phyloP scores from a whole-genome alignment of 2,797 vertebrate species.

The Heterohyrax brucei region DNA sequence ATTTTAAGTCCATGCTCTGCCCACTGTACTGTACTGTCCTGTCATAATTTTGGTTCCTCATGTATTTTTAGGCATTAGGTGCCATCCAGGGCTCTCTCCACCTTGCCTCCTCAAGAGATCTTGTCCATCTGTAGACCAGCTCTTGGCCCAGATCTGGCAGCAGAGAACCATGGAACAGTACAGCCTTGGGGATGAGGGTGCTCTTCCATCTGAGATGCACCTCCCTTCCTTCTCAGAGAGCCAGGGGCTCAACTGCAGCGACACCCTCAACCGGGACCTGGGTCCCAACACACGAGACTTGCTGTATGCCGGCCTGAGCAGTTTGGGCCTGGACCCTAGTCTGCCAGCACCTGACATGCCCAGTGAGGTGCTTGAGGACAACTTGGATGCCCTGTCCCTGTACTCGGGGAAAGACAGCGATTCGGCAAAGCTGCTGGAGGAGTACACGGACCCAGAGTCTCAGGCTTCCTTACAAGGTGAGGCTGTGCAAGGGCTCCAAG shows the following conservation, averaged over 20 bases:
- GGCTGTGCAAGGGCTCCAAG: background rate
- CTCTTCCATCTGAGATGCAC: slow-evolving; percentile 82
- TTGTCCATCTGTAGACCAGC: background rate
- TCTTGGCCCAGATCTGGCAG: slow-evolving; percentile 40
- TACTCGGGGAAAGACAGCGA: slow-evolving; percentile 80
- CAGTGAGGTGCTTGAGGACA: slow-evolving; percentile 80
- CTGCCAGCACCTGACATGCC: slow-evolving; percentile 68
- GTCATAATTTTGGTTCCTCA: background rate
- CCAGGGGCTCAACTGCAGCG: slow-evolving; percentile 78
- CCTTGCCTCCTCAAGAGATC: background rate
- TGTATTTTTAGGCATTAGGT: slow-evolving; percentile 72
- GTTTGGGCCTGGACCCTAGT: slow-evolving; percentile 78
- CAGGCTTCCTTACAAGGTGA: slow-evolving; percentile 84
- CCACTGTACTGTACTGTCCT: too few relatives aligned
- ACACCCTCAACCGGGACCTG: slow-evolving; percentile 80
- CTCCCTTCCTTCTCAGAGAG: slow-evolving; percentile 82
- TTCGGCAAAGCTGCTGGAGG: slow-evolving; percentile 82
- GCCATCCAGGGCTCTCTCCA: background rate
- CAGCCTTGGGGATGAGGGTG: slow-evolving; percentile 75
- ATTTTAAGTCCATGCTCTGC: background rate
- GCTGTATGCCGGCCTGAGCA: slow-evolving; percentile 76
- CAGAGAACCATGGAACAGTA: slow-evolving; percentile 86
- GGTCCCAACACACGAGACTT: slow-evolving; percentile 79
- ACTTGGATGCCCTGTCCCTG: slow-evolving; percentile 74
- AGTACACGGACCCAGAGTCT: slow-evolving; percentile 69